Evolutionary conservation across 2,888 invertebrate species (phyloP).

Genomic region (Pristionchus exspectatus): DNA sequence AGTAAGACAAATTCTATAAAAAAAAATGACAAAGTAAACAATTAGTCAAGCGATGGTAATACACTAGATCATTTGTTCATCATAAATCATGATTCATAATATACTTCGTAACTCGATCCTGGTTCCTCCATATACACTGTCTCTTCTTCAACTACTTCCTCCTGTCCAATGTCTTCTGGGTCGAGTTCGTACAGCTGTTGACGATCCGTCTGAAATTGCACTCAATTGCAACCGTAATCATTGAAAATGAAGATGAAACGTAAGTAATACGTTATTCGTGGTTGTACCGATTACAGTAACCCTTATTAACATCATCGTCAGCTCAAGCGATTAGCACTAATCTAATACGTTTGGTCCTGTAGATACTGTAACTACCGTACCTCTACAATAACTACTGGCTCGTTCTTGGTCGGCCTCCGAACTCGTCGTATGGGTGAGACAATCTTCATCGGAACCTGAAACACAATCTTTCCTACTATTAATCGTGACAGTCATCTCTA

Average conservation of each 20-base stretch:
- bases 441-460: not conserved
- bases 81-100: not conserved
- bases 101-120: constrained; percentile 17
- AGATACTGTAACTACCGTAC: not conserved
- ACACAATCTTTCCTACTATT: not conserved
- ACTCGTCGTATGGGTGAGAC: not conserved
- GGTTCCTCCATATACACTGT: not conserved
- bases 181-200: not conserved
- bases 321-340: no score
- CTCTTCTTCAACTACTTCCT: not conserved
- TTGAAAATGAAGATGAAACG: not conserved
- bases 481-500: not conserved
- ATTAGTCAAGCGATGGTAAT: not conserved
- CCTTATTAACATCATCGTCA: no score
- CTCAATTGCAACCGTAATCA: not conserved
- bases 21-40: not conserved
- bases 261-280: no score
- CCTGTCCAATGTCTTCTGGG: not conserved
- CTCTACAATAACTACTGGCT: not conserved
- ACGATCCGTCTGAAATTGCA: not conserved
- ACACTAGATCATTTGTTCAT: not conserved
- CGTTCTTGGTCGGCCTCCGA: not conserved
- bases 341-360: no score
- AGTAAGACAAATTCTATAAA: not conserved
- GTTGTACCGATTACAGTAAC: no score